phyloP scores from a whole-genome alignment of 1,140 invertebrate species.

The Drosophila tani region DNA sequence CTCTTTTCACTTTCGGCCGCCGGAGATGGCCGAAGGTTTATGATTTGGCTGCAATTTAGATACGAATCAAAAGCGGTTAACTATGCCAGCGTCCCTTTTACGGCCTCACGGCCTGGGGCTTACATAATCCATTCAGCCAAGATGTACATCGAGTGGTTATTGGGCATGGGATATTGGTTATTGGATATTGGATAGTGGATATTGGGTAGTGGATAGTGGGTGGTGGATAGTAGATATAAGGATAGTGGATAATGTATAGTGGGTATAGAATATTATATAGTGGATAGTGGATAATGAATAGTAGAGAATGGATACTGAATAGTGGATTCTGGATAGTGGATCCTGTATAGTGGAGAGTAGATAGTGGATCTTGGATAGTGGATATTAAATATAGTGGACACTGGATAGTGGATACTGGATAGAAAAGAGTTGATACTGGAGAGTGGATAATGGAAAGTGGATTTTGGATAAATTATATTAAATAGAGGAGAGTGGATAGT shows the following conservation, averaged over 20 bases:
- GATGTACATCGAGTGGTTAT: conserved; percentile 1
- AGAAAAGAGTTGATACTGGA: background rate
- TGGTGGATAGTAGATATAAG: background rate
- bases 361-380: background rate
- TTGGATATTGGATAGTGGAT: background rate
- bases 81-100: conserved; percentile 27
- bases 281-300: background rate
- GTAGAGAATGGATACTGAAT: background rate
- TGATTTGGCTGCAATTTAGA: conserved; percentile 48
- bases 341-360: background rate
- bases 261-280: background rate
- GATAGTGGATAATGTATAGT: background rate
- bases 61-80: conserved; percentile 41
- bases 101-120: conserved; percentile 5
- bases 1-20: conserved; percentile 72
- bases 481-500: background rate
- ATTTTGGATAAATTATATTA: background rate
- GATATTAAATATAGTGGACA: background rate
- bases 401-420: background rate
- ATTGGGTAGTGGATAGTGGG: background rate
- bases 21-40: conserved; percentile 39
- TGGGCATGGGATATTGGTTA: background rate
- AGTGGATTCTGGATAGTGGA: background rate
- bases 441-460: too few species aligned
- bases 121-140: conserved; percentile 36